Evolutionary conservation across 2,113 vertebrate genomes (phyloP).

Genomic region (Lycocorax pyrrhopterus): DNA sequence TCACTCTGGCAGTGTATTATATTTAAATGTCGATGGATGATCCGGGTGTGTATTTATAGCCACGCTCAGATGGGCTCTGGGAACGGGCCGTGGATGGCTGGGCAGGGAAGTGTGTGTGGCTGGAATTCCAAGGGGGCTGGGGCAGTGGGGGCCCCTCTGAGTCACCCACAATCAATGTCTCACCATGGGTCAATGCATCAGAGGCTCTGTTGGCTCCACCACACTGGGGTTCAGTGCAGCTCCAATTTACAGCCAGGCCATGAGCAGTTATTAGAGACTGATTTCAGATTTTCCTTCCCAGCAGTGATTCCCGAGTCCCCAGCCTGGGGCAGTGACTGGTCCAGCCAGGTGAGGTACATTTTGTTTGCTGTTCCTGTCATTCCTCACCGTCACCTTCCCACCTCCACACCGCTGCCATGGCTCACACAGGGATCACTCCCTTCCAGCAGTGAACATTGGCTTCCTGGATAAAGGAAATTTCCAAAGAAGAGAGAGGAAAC

Average conservation of each 20-base stretch:
- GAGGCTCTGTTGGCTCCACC: background rate
- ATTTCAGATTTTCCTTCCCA: background rate
- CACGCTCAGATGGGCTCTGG: background rate
- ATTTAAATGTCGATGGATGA: background rate
- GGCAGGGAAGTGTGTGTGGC: background rate
- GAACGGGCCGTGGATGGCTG: background rate
- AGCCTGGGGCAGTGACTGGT: background rate
- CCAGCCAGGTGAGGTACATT: background rate
- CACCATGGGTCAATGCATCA: background rate
- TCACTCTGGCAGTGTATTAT: background rate
- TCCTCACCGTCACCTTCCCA: accelerated
- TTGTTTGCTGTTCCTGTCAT: background rate
- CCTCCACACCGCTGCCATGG: accelerated
- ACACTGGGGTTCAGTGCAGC: background rate
- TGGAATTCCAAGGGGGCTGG: background rate
- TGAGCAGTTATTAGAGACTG: background rate
- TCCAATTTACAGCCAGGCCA: background rate
- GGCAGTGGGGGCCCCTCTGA: background rate
- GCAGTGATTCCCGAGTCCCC: accelerated
- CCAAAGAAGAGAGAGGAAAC: background rate
- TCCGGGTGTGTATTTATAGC: background rate
- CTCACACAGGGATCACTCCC: background rate
- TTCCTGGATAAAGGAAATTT: background rate
- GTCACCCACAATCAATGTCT: background rate
- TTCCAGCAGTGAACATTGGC: background rate